These are phyloP conservation scores for Campylomormyrus tamandua DNA, from an alignment of 2,113 vertebrate genomes.

Conservation along the genomic window DNA sequence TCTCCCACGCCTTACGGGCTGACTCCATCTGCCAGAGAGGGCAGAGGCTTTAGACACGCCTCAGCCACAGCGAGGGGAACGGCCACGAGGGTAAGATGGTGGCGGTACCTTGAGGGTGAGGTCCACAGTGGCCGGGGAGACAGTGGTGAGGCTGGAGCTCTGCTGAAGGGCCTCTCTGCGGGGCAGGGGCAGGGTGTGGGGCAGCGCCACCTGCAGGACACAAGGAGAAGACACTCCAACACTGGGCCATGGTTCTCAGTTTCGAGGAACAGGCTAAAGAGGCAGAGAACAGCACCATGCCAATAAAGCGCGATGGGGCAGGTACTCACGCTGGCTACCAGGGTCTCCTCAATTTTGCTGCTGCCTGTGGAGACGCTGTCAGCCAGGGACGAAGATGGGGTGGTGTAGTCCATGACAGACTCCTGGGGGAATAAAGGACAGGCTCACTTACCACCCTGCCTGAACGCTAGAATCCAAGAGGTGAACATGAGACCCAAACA, in stretches of 20 bases:
- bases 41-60: neutral
- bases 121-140: conserved; percentile 93
- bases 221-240: conserved; percentile 16
- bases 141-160: conserved; percentile 87
- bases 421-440: conserved; percentile 61
- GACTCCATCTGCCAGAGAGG: conserved; percentile 83
- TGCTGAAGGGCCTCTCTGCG: conserved; percentile 88
- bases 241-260: neutral
- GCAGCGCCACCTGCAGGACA: conserved; percentile 84
- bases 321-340: conserved; percentile 89
- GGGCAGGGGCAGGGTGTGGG: conserved; percentile 85
- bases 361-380: conserved; percentile 81
- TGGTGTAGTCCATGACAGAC: conserved; percentile 93
- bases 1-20: conserved; percentile 96
- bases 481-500: neutral
- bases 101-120: conserved; percentile 88
- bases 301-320: conserved; percentile 32
- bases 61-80: neutral
- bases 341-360: conserved; percentile 87
- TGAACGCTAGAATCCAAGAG: neutral
- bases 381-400: conserved; percentile 84
- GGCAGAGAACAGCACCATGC: neutral
- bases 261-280: neutral
- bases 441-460: neutral
- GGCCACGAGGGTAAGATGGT: neutral